A percentile compares a stretch with the other conserved stretches of the same genome.
Conservation (phyloP, 2,888 invertebrate genomes). For the Agonopterix heracliana region DNA sequence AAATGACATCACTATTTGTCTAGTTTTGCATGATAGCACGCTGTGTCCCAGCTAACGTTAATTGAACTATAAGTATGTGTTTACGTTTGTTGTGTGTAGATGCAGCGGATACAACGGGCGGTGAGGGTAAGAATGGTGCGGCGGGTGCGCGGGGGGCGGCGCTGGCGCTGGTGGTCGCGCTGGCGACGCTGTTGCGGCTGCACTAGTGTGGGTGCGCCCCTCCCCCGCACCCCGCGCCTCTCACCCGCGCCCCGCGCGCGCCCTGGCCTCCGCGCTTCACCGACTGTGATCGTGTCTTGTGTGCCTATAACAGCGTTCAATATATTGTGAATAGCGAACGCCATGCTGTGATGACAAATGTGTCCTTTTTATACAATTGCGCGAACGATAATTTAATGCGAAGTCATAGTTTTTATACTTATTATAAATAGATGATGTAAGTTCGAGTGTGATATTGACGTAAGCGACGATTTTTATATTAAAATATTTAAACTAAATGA, state of each 20-base stretch:
- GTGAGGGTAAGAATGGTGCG: slow-evolving; percentile 28
- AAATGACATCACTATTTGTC: too few relatives aligned
- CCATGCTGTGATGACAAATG: slow-evolving; percentile 61
- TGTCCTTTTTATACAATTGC: slow-evolving; percentile 57
- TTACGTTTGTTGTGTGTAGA: slow-evolving; percentile 24
- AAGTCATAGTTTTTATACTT: slow-evolving; percentile 76
- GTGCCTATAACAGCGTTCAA: slow-evolving; percentile 52
- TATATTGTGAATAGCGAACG: slow-evolving; percentile 67
- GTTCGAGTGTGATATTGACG: slow-evolving; percentile 74
- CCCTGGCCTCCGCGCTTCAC: slow-evolving; percentile 41
- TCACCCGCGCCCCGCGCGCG: slow-evolving; percentile 8
- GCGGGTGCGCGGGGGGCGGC: slow-evolving; percentile 15
- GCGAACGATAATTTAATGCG: slow-evolving; percentile 70
- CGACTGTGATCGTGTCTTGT: slow-evolving; percentile 61
- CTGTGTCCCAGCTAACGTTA: background rate
- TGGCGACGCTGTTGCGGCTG: slow-evolving; percentile 11
- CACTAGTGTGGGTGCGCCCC: slow-evolving; percentile 20
- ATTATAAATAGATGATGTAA: slow-evolving; percentile 76
- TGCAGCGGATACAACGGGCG: slow-evolving; percentile 30
- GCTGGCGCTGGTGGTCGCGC: slow-evolving; percentile 15
- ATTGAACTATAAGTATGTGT: background rate
- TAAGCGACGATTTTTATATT: slow-evolving; percentile 70
- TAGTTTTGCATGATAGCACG: slow-evolving; percentile 3
- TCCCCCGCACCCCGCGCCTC: slow-evolving; percentile 3
- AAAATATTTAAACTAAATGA: slow-evolving; percentile 58